Evolutionary conservation across 2,797 vertebrate species (phyloP).

Genomic region (Channa striata): DNA sequence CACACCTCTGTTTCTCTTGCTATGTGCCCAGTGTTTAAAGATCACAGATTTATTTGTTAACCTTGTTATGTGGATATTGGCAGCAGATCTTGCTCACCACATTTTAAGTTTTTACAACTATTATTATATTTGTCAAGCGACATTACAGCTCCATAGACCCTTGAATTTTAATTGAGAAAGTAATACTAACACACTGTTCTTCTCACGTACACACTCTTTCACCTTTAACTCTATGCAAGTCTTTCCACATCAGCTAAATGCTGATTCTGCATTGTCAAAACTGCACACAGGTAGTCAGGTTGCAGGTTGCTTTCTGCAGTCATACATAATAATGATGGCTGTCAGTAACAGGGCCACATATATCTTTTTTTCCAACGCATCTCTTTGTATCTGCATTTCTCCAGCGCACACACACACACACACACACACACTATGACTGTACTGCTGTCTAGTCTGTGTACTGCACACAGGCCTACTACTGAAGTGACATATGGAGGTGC

Average conservation of each 20-base stretch:
- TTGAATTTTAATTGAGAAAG: background rate
- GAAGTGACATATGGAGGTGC: constrained; percentile 55
- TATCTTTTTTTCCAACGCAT: constrained; percentile 5
- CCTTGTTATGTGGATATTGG: background rate
- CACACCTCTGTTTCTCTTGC: background rate
- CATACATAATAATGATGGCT: constrained; percentile 2
- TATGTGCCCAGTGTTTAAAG: constrained; percentile 7
- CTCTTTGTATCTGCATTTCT: constrained; percentile 11
- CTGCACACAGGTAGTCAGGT: constrained; percentile 32
- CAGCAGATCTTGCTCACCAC: background rate
- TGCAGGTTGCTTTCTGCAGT: constrained; percentile 31
- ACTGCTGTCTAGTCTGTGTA: constrained; percentile 36
- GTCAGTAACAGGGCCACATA: background rate
- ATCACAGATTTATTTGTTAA: constrained; percentile 25
- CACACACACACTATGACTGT: constrained; percentile 6
- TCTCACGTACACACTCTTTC: constrained; percentile 7
- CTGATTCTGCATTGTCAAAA: constrained; percentile 51
- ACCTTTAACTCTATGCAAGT: constrained; percentile 6
- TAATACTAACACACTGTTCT: constrained; percentile 11
- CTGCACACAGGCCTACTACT: constrained; percentile 37
- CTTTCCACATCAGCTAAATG: constrained; percentile 28
- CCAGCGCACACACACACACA: constrained; percentile 1
- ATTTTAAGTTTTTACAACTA: constrained; percentile 10
- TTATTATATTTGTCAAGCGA: constrained; percentile 24
- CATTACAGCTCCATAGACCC: background rate